Evolutionary conservation across 2,797 vertebrate species (phyloP).

Genomic region (Zenarchopterus dispar): DNA sequence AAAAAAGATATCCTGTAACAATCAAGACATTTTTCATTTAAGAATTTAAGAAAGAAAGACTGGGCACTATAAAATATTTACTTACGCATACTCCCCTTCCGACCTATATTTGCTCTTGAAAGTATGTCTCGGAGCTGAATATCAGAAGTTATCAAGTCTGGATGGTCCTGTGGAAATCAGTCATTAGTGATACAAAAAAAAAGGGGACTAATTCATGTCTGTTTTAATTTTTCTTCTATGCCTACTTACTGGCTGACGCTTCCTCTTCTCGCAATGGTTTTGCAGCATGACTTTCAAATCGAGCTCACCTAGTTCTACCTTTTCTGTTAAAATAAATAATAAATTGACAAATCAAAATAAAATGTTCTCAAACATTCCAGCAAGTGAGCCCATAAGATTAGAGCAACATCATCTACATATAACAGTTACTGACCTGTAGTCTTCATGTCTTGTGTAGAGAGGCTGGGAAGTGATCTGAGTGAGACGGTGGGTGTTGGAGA

Average conservation of each 20-base stretch:
- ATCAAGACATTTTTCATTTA: no score
- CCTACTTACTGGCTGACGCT: conserved; percentile 90
- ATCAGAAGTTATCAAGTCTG: conserved; percentile 91
- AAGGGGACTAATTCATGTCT: neutral
- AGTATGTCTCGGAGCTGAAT: conserved; percentile 93
- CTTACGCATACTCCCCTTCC: conserved; percentile 90
- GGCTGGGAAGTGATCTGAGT: conserved; percentile 90
- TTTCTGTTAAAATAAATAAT: conserved; percentile 80
- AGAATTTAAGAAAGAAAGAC: neutral
- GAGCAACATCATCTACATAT: neutral
- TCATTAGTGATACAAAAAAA: conserved; percentile 3
- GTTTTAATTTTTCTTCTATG: neutral
- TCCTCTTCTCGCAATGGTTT: conserved; percentile 94
- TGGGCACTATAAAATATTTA: conserved; percentile 14
- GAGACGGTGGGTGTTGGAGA: conserved; percentile 86
- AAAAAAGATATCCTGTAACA: neutral
- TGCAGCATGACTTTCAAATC: conserved; percentile 91
- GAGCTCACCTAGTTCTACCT: conserved; percentile 88
- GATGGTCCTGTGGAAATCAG: conserved; percentile 87
- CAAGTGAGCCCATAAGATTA: neutral
- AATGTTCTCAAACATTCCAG: neutral
- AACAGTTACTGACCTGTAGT: conserved; percentile 84
- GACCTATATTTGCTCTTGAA: conserved; percentile 91
- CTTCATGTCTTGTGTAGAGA: conserved; percentile 96
- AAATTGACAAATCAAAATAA: neutral